Percentiles rank a stretch among this genome's conserved stretches.
Conservation (phyloP, 2,113 vertebrate genomes). For the Rhabdornis inornatus region DNA sequence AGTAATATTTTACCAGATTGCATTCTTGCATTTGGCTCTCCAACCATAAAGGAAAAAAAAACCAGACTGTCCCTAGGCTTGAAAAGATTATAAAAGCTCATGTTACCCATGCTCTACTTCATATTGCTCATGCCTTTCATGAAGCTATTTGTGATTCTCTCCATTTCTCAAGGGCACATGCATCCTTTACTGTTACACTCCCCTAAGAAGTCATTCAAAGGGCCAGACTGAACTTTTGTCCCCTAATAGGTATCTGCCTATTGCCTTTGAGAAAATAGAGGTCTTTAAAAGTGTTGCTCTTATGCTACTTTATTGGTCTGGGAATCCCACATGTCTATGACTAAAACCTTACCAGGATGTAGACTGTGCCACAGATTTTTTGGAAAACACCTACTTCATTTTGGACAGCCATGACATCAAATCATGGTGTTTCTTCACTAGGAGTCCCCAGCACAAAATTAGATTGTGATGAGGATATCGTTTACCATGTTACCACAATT, state of each 20-base stretch:
- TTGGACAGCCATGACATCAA: neutral
- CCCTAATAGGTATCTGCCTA: fast-evolving
- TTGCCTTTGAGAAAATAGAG: neutral
- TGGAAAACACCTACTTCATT: neutral
- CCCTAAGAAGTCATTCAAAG: neutral
- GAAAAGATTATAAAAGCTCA: neutral
- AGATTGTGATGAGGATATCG: neutral
- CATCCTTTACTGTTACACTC: neutral
- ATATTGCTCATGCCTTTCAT: neutral
- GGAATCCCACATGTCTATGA: fast-evolving
- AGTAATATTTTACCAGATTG: neutral
- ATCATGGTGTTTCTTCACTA: neutral
- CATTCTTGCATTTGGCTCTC: neutral
- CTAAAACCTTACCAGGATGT: neutral
- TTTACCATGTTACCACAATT: neutral
- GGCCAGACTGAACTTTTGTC: neutral
- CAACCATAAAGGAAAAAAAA: neutral
- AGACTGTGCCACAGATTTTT: neutral
- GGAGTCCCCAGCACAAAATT: neutral
- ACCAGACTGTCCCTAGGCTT: neutral
- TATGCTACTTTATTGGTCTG: neutral
- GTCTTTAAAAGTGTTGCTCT: neutral
- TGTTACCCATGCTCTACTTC: neutral
- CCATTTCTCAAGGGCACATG: fast-evolving
- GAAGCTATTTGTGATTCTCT: neutral